phyloP scores from a whole-genome alignment of 2,113 vertebrate genomes.

The Erythrocercus mccallii region DNA sequence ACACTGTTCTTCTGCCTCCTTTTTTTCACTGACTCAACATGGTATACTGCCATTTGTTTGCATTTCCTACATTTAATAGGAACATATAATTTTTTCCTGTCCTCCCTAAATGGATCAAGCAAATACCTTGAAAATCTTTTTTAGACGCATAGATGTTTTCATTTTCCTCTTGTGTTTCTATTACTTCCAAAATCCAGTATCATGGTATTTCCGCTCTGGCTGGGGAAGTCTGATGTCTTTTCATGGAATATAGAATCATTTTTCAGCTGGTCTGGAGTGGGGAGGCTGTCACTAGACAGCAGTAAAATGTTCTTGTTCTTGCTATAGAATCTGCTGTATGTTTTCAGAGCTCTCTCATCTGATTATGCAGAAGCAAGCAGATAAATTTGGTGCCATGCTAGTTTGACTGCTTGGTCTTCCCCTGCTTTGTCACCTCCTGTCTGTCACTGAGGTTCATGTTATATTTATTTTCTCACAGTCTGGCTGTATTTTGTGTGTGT shows the following conservation, averaged over 20 bases:
- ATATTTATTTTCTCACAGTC: conserved; percentile 4
- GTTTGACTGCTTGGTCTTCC: neutral
- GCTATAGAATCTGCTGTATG: neutral
- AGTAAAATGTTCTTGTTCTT: neutral
- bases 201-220: neutral
- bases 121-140: neutral
- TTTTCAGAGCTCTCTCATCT: neutral
- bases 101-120: neutral
- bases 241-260: neutral
- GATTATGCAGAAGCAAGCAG: neutral
- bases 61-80: neutral
- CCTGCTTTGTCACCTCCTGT: conserved; percentile 13
- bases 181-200: neutral
- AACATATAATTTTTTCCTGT: neutral
- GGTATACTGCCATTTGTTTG: neutral
- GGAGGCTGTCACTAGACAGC: neutral
- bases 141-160: neutral
- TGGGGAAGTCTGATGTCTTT: neutral
- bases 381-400: neutral
- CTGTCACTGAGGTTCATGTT: neutral
- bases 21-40: neutral
- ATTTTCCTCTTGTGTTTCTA: neutral
- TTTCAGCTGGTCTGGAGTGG: neutral
- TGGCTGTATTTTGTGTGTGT: conserved; percentile 15
- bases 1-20: neutral